Percentiles rank a stretch among this genome's conserved stretches.
These are phyloP conservation scores for Himantopus leucocephalus DNA, from an alignment of 2,113 vertebrate species.

Conservation along the genomic window DNA sequence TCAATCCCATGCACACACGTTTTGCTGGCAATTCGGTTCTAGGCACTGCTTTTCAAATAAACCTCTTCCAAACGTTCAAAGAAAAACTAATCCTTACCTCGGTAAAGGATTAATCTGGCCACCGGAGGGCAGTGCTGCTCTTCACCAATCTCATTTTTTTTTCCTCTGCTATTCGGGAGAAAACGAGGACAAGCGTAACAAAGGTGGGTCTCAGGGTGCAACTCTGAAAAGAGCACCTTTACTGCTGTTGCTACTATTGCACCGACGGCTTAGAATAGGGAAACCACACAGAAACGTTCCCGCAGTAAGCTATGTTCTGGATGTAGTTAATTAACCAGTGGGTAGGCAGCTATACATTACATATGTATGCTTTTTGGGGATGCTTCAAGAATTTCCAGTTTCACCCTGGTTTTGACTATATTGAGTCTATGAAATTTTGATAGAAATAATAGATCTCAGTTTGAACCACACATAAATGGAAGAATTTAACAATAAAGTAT, in stretches of 20 bases:
- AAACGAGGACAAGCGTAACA: fast-evolving
- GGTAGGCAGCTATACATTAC: neutral
- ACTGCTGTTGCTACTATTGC: neutral
- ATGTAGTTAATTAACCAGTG: neutral
- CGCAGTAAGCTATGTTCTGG: neutral
- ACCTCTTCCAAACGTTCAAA: neutral
- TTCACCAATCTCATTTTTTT: neutral
- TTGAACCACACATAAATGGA: neutral
- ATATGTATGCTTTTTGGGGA: neutral
- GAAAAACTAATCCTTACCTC: neutral
- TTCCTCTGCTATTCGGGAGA: fast-evolving
- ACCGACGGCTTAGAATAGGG: neutral
- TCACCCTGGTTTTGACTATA: neutral
- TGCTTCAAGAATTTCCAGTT: neutral
- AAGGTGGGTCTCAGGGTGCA: neutral
- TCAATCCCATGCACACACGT: neutral
- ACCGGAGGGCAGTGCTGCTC: slow-evolving; percentile 53
- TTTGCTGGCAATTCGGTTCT: neutral
- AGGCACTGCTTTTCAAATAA: neutral
- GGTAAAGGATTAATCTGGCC: neutral
- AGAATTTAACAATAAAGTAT: neutral
- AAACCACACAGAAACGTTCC: neutral
- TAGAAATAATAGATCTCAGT: neutral
- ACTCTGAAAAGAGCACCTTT: neutral
- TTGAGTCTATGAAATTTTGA: neutral